Evolutionary conservation across 2,113 vertebrate species (phyloP).

Genomic region (Phoenicopterus ruber): DNA sequence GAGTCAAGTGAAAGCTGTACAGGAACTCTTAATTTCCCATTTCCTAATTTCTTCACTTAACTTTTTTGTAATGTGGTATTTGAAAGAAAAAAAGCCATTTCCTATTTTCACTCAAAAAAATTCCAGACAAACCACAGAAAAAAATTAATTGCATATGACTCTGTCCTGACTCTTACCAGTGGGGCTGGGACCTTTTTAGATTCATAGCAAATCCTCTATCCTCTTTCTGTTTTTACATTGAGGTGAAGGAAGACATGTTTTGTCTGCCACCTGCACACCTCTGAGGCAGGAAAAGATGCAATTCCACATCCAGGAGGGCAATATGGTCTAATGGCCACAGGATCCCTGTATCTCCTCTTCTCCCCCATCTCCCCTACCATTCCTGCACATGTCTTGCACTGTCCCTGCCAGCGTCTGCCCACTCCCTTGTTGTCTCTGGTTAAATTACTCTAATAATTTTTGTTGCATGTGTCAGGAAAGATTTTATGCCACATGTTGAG

Average conservation of each 20-base stretch:
- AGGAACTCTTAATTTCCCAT: not conserved
- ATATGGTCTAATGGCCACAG: not conserved
- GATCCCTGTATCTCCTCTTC: not conserved
- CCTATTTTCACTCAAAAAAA: not conserved
- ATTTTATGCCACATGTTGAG: not conserved
- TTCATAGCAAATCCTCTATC: not conserved
- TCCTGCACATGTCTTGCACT: not conserved
- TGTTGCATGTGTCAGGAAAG: not conserved
- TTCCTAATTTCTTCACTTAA: constrained; percentile 11
- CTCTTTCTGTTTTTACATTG: not conserved
- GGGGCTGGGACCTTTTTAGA: not conserved
- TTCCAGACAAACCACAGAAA: not conserved
- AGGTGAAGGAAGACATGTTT: not conserved
- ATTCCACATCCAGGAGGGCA: not conserved
- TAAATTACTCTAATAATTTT: not conserved
- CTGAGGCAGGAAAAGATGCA: not conserved
- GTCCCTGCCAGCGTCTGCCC: not conserved
- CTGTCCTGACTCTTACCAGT: not conserved
- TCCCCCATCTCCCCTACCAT: not conserved
- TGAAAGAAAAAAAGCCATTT: not conserved
- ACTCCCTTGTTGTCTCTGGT: not conserved
- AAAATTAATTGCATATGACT: not conserved
- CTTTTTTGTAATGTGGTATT: not conserved
- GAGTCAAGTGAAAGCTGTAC: not conserved
- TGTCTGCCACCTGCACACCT: not conserved